These are phyloP conservation scores for Mareca strepera DNA, from an alignment of 2,797 vertebrate species.

Conservation along the genomic window DNA sequence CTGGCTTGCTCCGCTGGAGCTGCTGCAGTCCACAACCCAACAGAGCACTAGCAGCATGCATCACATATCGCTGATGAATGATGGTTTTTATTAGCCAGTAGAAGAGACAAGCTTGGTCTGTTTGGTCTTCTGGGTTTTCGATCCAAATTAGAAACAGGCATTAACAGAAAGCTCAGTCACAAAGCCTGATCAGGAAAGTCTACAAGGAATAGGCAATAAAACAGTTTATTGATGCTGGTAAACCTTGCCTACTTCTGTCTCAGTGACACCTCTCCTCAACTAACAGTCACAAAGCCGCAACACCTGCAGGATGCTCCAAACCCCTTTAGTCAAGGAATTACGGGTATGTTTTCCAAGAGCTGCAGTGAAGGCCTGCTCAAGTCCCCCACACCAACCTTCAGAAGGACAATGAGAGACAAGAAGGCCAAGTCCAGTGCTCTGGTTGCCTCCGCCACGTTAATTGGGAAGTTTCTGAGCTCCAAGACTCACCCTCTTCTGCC, in stretches of 20 bases:
- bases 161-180: conserved; percentile 9
- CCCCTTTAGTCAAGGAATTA: neutral
- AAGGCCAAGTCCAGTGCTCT: neutral
- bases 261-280: neutral
- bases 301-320: neutral
- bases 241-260: neutral
- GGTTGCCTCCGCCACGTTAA: neutral
- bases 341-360: neutral
- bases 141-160: conserved; percentile 48
- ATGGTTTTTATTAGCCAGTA: neutral
- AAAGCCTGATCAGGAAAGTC: neutral
- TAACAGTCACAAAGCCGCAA: neutral
- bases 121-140: conserved; percentile 17
- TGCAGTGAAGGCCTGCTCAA: neutral
- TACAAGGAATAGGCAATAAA: neutral
- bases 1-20: neutral
- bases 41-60: neutral
- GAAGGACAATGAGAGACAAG: neutral
- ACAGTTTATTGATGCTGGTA: neutral
- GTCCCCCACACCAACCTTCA: neutral
- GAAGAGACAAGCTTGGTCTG: neutral
- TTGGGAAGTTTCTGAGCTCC: neutral
- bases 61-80: neutral
- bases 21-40: neutral
- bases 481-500: conserved; percentile 93